These are phyloP conservation scores for Trichoplusia ni DNA, from an alignment of 1,140 invertebrate genomes.

Conservation along the genomic window DNA sequence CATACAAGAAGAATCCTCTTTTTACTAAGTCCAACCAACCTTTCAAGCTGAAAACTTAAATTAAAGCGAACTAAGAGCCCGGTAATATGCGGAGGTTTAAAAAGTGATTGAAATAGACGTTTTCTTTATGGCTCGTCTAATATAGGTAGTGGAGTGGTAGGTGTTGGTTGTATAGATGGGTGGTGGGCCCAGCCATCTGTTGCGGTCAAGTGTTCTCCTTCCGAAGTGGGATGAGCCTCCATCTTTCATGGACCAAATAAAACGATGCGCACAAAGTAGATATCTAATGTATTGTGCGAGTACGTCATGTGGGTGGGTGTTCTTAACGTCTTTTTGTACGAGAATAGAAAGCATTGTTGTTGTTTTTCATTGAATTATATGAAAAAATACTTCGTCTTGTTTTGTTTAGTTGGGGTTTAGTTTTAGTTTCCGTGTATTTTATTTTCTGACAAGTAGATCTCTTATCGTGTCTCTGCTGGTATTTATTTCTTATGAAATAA, in stretches of 20 bases:
- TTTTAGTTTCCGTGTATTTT: too few species aligned
- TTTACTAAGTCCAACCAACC: neutral
- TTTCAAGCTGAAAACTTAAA: conserved; percentile 18
- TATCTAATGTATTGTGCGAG: conserved; percentile 32
- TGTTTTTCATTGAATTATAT: conserved; percentile 9
- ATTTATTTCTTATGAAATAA: too few species aligned
- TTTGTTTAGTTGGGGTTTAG: too few species aligned
- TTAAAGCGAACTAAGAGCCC: neutral
- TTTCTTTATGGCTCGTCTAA: neutral
- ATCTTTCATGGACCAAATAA: conserved; percentile 67
- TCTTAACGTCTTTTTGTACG: conserved; percentile 19
- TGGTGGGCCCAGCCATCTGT: conserved; percentile 58
- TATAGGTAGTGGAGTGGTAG: conserved; percentile 6
- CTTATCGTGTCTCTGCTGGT: too few species aligned
- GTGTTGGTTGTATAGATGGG: conserved; percentile 32
- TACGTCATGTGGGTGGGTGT: conserved; percentile 19
- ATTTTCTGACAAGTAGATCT: too few species aligned
- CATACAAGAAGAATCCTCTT: neutral
- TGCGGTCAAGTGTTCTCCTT: conserved; percentile 64
- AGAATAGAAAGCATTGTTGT: conserved; percentile 25
- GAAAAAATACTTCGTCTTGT: conserved; percentile 1
- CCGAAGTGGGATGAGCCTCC: conserved; percentile 63
- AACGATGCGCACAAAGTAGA: conserved; percentile 44
- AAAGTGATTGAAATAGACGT: conserved; percentile 3
- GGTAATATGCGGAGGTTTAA: conserved; percentile 8